Percentiles rank a stretch among this genome's conserved stretches.
Conservation (phyloP, 2,888 invertebrate genomes). For the Archips xylosteana region DNA sequence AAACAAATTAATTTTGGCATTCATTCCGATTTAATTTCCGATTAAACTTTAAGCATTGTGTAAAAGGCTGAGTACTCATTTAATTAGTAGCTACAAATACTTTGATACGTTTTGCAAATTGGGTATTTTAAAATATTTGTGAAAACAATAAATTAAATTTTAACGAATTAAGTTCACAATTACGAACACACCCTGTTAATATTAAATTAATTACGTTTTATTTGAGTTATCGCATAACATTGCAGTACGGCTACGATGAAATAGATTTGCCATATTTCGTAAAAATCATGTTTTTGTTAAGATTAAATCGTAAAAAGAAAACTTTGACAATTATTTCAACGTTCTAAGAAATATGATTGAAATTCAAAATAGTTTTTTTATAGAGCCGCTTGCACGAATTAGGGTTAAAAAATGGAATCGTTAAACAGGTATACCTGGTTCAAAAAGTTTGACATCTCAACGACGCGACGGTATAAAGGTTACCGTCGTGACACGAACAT, state of each 20-base stretch:
- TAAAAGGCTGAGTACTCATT: slow-evolving; percentile 1
- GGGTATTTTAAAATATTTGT: not conserved
- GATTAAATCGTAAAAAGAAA: not conserved
- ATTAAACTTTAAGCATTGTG: not conserved
- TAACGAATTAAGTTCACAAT: not conserved
- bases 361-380: too few species aligned
- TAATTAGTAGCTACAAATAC: not conserved
- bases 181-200: not conserved
- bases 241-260: not conserved
- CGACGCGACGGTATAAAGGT: too few species aligned
- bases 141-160: not conserved
- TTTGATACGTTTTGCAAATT: slow-evolving; percentile 5
- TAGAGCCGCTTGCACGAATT: too few species aligned
- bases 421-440: too few species aligned
- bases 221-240: not conserved
- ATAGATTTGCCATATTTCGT: not conserved
- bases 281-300: not conserved
- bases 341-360: too few species aligned
- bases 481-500: too few species aligned
- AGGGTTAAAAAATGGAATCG: too few species aligned
- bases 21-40: not conserved
- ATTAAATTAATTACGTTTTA: not conserved
- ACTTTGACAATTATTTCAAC: not conserved
- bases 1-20: not conserved
- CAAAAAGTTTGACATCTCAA: too few species aligned